Percentiles rank a stretch among this genome's conserved stretches.
phyloP scores from a whole-genome alignment of 2,888 invertebrate species.

The Cheilosia variabilis region DNA sequence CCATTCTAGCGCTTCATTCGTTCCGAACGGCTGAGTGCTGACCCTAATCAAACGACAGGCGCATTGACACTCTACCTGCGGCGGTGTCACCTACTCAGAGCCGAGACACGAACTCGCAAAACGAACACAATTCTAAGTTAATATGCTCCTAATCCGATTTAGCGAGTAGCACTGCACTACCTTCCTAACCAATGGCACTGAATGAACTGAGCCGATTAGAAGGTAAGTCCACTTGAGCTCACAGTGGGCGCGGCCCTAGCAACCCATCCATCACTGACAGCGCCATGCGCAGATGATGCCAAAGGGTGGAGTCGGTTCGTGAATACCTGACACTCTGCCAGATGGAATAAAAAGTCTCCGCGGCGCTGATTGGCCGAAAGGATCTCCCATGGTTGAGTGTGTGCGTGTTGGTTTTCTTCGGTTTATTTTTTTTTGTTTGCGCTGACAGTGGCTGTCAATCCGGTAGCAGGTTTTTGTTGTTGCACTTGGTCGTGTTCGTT shows the following conservation, averaged over 20 bases:
- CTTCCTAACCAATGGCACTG: constrained; percentile 83
- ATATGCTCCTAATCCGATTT: constrained; percentile 62
- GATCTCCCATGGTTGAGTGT: constrained; percentile 32
- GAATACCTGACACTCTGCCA: background rate
- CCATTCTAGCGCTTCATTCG: constrained; percentile 65
- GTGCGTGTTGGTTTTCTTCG: constrained; percentile 25
- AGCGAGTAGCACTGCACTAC: constrained; percentile 76
- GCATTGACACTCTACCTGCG: constrained; percentile 65
- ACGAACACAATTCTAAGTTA: constrained; percentile 39
- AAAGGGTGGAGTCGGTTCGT: constrained; percentile 79
- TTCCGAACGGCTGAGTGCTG: constrained; percentile 64
- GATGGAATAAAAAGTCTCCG: constrained; percentile 78
- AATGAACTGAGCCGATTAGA: constrained; percentile 80
- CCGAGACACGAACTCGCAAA: constrained; percentile 9
- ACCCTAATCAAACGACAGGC: constrained; percentile 69
- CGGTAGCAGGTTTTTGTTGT: constrained; percentile 63
- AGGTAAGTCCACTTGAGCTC: constrained; percentile 48
- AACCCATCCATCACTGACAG: constrained; percentile 79
- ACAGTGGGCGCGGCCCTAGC: constrained; percentile 64
- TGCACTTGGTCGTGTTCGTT: constrained; percentile 70
- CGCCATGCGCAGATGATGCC: constrained; percentile 79
- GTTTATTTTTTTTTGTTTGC: constrained; percentile 19
- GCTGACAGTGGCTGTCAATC: constrained; percentile 69
- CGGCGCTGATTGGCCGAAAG: constrained; percentile 79
- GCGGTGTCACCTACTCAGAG: constrained; percentile 43